These are phyloP conservation scores for Formica exsecta DNA, from an alignment of 1,140 invertebrate species.

Conservation along the genomic window DNA sequence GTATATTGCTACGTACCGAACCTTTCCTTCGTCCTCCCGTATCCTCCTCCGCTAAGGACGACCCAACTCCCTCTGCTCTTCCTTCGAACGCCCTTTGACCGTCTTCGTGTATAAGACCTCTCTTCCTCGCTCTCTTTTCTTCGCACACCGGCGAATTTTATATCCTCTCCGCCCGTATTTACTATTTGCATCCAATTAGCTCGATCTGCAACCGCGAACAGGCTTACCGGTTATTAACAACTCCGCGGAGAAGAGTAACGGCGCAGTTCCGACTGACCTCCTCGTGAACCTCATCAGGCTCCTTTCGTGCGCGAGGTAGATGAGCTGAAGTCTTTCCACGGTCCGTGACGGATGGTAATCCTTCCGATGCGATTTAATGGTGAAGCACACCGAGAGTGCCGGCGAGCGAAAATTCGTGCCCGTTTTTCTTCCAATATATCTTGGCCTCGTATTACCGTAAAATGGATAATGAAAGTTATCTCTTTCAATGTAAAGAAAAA, in stretches of 20 bases:
- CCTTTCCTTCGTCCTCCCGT: conserved; percentile 63
- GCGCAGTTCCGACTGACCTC: conserved; percentile 56
- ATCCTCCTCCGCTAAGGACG: conserved; percentile 14
- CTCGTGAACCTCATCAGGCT: conserved; percentile 65
- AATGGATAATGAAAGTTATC: conserved; percentile 47
- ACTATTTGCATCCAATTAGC: conserved; percentile 72
- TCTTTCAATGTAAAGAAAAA: conserved; percentile 26
- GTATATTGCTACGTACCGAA: conserved; percentile 85
- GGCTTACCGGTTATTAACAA: conserved; percentile 65
- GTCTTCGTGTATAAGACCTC: not conserved
- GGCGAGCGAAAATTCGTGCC: conserved; percentile 50
- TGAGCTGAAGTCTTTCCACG: conserved; percentile 49
- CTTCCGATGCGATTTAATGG: conserved; percentile 66
- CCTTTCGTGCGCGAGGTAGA: conserved; percentile 47
- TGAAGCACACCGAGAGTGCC: conserved; percentile 36
- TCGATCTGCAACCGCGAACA: conserved; percentile 58
- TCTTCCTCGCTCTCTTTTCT: conserved; percentile 27
- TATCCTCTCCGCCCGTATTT: conserved; percentile 52
- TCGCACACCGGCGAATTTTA: conserved; percentile 21
- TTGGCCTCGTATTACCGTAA: conserved; percentile 38
- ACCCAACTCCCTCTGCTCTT: conserved; percentile 48
- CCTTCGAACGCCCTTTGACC: conserved; percentile 37
- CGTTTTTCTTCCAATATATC: conserved; percentile 52
- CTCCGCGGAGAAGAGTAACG: conserved; percentile 64
- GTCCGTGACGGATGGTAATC: conserved; percentile 64